phyloP scores from a whole-genome alignment of 1,140 invertebrate species.

The Steinernema khuongi region DNA sequence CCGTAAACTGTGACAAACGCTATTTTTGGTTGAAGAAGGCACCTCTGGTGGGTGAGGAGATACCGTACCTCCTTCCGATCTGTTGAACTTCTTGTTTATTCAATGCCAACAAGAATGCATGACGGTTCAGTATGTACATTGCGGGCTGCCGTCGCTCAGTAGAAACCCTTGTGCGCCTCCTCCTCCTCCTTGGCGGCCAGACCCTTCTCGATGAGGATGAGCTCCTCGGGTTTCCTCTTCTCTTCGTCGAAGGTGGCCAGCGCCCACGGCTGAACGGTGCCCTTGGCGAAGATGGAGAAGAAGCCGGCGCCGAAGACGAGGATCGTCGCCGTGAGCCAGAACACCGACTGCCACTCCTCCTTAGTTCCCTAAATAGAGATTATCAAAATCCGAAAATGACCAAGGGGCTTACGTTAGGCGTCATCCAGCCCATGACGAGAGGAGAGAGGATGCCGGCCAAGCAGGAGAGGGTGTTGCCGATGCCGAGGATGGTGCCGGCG shows the following conservation, averaged over 20 bases:
- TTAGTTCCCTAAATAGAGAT: slow-evolving; percentile 55
- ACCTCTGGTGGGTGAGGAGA: too few species aligned
- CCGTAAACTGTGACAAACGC: too few species aligned
- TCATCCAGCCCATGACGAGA: slow-evolving; percentile 52
- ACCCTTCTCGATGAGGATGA: neutral
- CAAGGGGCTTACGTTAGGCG: slow-evolving; percentile 42
- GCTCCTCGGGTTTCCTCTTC: slow-evolving; percentile 3
- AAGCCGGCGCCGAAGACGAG: slow-evolving; percentile 56
- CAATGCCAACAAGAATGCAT: too few species aligned
- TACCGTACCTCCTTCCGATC: too few species aligned
- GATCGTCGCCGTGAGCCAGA: slow-evolving; percentile 59
- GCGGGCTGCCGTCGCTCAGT: neutral
- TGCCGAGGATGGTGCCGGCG: slow-evolving; percentile 51
- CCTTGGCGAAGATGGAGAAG: slow-evolving; percentile 58
- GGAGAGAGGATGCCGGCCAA: slow-evolving; percentile 54
- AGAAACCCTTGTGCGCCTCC: neutral
- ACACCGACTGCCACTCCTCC: slow-evolving; percentile 60
- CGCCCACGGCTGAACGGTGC: slow-evolving; percentile 54
- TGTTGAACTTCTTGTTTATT: too few species aligned
- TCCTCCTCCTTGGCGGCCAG: neutral
- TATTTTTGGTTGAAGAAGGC: neutral
- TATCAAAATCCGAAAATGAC: slow-evolving; percentile 4
- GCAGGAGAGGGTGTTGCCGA: slow-evolving; percentile 56
- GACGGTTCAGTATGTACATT: neutral
- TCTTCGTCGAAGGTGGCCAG: neutral